Base-by-base conservation (phyloP, 2,797 vertebrate genomes). In the Spondyliosoma cantharus region DNA sequence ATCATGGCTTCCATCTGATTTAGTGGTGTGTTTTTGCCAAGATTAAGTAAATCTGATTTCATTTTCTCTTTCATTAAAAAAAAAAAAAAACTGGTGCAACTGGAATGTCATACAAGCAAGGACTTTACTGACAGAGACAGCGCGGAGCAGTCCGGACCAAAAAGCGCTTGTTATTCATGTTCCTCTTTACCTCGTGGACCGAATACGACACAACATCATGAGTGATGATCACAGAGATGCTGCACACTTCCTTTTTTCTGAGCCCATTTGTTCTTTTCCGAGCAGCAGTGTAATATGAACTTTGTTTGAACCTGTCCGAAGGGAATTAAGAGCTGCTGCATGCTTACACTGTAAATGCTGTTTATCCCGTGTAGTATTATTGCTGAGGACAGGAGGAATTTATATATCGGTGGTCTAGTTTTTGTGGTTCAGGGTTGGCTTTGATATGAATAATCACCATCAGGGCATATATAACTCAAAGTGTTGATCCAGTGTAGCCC, bases 281-380 rank as follows among this genome's bases (percentile, higher is more conserved):
- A 60, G 48, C 72, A 67, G 49, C 29, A 20, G 67, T 42, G 68
- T 67, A 68, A 75, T 24, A 67, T 91, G 84, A 91, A 92, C 91
- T 90, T 73, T 67, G 3, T 53, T 60, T 92, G 89, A 94, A 91
- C 92, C 72, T 50, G 52, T 57, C 72, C 12, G 1, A 2, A 12
- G 57, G 59, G 60, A 58, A 63, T 42, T 59, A 54, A 32, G 27
- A 70, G 66, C 43, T 43, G 48, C 20, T 45, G 7, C 54, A 45
- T 27, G 66, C 14, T 68, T 74, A 53, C 16, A 67, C 67, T 61
- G 20, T 46, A 50, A 73, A 68, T 67, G 29, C 27, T 88, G 74
- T 83, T 80, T 67, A 83, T 64, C 32, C 25, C 53, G 13, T 49
- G n/a, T 32, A 49, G 37, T 49, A 74, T 77, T 27, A 61, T 3